These are phyloP conservation scores for Diorhabda elongata DNA, from an alignment of 1,140 invertebrate genomes.

Conservation along the genomic window DNA sequence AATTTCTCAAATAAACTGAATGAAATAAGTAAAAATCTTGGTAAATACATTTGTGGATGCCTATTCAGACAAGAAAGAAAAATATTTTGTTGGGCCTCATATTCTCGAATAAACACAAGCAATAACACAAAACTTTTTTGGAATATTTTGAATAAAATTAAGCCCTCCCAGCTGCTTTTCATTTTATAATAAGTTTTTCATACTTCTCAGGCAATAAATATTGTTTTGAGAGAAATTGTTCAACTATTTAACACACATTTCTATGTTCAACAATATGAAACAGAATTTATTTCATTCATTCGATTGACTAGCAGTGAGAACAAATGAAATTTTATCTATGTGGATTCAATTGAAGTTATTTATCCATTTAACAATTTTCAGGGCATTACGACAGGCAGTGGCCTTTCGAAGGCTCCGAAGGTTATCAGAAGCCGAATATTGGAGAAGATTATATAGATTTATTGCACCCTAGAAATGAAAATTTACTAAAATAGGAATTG, in stretches of 20 bases:
- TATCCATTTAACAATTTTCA: conserved; percentile 25
- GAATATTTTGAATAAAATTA: too few relatives aligned
- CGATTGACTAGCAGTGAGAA: neutral
- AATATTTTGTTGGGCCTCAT: too few relatives aligned
- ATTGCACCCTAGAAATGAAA: conserved; percentile 46
- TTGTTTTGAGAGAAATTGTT: neutral
- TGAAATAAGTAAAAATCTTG: too few relatives aligned
- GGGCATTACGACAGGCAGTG: conserved; percentile 36
- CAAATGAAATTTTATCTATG: neutral
- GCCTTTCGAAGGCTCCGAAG: conserved; percentile 22
- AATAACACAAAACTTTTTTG: too few relatives aligned
- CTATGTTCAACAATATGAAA: neutral
- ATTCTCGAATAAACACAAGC: too few relatives aligned
- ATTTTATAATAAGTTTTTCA: neutral
- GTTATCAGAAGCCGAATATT: neutral
- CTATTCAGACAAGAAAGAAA: too few relatives aligned
- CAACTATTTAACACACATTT: neutral
- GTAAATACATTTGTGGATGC: too few relatives aligned
- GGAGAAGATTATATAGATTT: neutral
- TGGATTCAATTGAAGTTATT: neutral
- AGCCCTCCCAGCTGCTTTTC: too few relatives aligned
- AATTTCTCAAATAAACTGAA: too few relatives aligned
- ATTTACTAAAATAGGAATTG: neutral
- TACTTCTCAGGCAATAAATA: neutral
- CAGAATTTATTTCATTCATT: neutral